Conservation (phyloP, 2,113 vertebrate genomes). For the Nerophis ophidion region DNA sequence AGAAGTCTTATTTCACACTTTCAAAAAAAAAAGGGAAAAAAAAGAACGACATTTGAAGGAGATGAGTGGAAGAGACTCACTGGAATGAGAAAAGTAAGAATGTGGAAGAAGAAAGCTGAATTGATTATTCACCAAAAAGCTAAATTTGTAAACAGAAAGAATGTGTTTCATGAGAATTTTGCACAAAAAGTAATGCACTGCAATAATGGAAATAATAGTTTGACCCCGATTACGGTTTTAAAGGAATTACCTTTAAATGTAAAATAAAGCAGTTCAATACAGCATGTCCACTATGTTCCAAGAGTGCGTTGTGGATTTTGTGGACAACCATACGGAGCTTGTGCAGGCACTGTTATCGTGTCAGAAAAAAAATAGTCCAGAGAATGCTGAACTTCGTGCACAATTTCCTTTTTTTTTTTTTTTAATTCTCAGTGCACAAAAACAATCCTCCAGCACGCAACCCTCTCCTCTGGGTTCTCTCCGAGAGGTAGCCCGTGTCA, state of each 20-base stretch:
- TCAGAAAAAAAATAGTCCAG: not conserved
- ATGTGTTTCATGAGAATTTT: not conserved
- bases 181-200: not conserved
- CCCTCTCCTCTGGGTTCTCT: conserved; percentile 26
- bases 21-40: conserved; percentile 24
- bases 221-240: not conserved
- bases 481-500: conserved; percentile 54
- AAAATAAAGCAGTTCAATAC: not conserved
- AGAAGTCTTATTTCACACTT: conserved; percentile 44
- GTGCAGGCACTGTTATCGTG: not conserved
- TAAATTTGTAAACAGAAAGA: conserved; percentile 65
- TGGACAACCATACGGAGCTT: not conserved
- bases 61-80: not conserved
- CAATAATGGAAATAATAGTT: not conserved
- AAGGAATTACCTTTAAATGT: not conserved
- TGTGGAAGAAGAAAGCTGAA: conserved; percentile 11
- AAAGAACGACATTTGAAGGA: conserved; percentile 3
- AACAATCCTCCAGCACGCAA: conserved; percentile 9
- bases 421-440: not conserved
- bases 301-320: not conserved
- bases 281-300: no score
- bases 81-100: conserved; percentile 4
- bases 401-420: not conserved
- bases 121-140: conserved; percentile 41
- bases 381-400: not conserved